Evolutionary conservation across 92 coral and sea anemone species (phyloP), one percentile per base, ranked within the genome.

Genomic region (Zoanthus sociatus): DNA sequence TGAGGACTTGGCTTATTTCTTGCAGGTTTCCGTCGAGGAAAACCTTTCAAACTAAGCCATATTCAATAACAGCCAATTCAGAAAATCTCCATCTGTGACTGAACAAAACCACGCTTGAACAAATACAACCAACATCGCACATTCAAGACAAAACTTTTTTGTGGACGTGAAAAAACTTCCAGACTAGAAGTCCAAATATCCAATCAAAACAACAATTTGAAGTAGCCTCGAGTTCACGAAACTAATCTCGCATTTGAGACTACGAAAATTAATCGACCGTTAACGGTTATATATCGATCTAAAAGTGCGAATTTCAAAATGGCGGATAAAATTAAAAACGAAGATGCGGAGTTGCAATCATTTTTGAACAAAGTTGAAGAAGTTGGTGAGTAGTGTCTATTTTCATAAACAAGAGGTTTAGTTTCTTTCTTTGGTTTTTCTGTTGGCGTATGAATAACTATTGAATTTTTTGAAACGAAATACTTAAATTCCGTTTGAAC

Each of bases 331-430:
- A 37, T 37, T 37, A 37, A 37, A 17, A 84, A 78, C 26, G 92
- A 90, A 60, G 91, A 87, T 61, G 98, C 90, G 81, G 98, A 91
- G 64, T 72, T 96, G 17, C 88, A 89, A 69, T 87, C 90, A 76
- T 96, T 96, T 89, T 93, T 96, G 17, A 92, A 90, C 45, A 93
- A 96, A 91, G 98, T 96, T 67, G 98, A 96, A 77, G 98, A 96
- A 78, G 92, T 96, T 54, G 98, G 98, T 96, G 68, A 78, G 93
- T 30, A 46, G 21, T 47, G 18, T 83, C 1, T 73, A 3, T 20
- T 78, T 20, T 48, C 10, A 45, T 33, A 30, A 13, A 1, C 64
- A n/a, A 26, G 21, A n/a, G 42, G 42, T 20, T 69, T 4, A 20
- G 12, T 12, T 69, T 69, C 31, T 69, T 1, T 13, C 15, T 17